A percentile compares a stretch with the other conserved stretches of the same genome.
Evolutionary conservation across 2,113 vertebrate species (phyloP).

Genomic region (Alosa alosa): DNA sequence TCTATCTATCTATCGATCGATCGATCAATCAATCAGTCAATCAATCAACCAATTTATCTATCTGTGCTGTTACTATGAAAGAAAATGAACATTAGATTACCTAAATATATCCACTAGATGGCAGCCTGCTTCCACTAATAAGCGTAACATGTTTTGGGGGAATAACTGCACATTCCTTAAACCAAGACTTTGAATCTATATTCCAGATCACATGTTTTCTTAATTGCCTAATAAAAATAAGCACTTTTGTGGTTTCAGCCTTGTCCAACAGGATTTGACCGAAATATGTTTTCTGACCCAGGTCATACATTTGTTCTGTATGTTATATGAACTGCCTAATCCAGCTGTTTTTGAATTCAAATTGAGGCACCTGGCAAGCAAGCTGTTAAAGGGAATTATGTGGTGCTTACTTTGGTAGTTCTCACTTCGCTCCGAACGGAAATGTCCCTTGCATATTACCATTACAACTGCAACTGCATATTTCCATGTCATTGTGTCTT

Average conservation of each 20-base stretch:
- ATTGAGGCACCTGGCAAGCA: neutral
- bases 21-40: no score
- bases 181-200: neutral
- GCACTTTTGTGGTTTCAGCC: neutral
- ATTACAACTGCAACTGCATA: neutral
- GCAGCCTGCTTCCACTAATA: neutral
- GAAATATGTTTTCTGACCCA: neutral
- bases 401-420: neutral
- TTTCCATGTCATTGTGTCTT: neutral
- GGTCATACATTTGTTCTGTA: neutral
- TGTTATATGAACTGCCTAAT: neutral
- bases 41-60: no score
- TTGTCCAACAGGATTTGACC: neutral
- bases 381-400: neutral
- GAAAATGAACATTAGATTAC: neutral
- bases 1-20: no score
- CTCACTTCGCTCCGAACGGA: neutral
- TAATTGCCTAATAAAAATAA: neutral
- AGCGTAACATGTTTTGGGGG: neutral
- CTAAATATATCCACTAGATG: constrained; percentile 13
- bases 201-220: neutral
- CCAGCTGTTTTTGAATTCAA: neutral
- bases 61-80: neutral
- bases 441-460: neutral
- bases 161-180: neutral